These are phyloP conservation scores for Paramormyrops kingsleyae DNA, from an alignment of 2,113 vertebrate species.

Conservation along the genomic window DNA sequence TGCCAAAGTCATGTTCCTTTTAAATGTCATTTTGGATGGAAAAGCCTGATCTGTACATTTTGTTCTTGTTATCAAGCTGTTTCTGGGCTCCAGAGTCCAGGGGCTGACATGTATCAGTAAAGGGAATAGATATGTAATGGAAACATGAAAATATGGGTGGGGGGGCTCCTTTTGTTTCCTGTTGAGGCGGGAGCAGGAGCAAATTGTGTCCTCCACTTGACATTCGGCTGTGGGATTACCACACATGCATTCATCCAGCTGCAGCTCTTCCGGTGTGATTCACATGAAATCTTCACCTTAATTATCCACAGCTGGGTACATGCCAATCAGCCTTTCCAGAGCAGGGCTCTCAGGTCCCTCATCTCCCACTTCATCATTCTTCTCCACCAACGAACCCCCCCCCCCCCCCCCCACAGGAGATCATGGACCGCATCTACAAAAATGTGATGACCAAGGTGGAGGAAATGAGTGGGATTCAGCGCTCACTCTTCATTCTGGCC, in stretches of 20 bases:
- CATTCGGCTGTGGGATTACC: neutral
- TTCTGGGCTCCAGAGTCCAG: neutral
- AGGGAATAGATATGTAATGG: neutral
- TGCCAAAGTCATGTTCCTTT: neutral
- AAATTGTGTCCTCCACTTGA: neutral
- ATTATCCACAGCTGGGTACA: neutral
- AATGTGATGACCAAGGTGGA: slow-evolving; percentile 89
- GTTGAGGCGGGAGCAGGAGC: neutral
- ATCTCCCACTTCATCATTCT: neutral
- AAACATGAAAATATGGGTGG: neutral
- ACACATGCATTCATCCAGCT: neutral
- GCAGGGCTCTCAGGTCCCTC: neutral
- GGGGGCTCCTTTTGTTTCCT: neutral
- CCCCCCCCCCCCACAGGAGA: slow-evolving; percentile 66
- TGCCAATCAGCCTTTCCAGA: neutral
- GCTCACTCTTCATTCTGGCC: slow-evolving; percentile 80
- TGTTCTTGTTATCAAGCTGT: neutral
- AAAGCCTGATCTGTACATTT: neutral
- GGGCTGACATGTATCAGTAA: neutral
- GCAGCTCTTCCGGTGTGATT: neutral
- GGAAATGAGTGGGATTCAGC: slow-evolving; percentile 79
- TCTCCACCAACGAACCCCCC: neutral
- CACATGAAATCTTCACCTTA: neutral
- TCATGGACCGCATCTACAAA: slow-evolving; percentile 95
- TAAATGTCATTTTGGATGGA: neutral